These are phyloP conservation scores for Phaetusa simplex DNA, from an alignment of 2,113 vertebrate genomes.

Conservation along the genomic window DNA sequence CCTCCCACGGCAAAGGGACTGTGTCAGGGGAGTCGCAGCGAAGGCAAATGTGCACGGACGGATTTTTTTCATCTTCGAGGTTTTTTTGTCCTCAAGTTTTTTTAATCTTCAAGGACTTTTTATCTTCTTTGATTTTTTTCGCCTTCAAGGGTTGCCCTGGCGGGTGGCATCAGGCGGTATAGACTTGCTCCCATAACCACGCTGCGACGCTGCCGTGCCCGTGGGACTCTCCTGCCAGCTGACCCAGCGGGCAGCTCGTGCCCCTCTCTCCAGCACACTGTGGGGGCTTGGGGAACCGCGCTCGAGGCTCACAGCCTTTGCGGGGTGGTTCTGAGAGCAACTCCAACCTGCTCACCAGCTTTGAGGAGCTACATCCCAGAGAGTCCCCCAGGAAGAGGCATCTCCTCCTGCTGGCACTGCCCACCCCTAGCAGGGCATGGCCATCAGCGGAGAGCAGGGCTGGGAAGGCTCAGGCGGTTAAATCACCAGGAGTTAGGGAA, in stretches of 20 bases:
- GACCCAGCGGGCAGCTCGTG: fast-evolving
- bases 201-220: neutral
- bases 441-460: neutral
- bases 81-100: neutral
- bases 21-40: neutral
- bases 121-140: neutral
- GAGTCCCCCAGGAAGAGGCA: fast-evolving
- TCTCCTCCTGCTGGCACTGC: neutral
- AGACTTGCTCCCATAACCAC: neutral
- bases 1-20: neutral
- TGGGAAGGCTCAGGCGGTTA: neutral
- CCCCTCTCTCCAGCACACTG: neutral
- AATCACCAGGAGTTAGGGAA: neutral
- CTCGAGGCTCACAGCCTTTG: neutral
- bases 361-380: neutral
- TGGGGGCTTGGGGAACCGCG: neutral
- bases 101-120: neutral
- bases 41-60: fast-evolving
- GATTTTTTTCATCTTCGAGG: neutral
- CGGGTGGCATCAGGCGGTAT: neutral
- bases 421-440: neutral
- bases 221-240: neutral
- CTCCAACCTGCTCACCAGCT: neutral
- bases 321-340: neutral
- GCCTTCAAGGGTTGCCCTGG: neutral